A percentile compares a stretch with the other conserved stretches of the same genome.
Conservation (phyloP, 2,888 invertebrate genomes). For the Synanthedon tipuliformis region DNA sequence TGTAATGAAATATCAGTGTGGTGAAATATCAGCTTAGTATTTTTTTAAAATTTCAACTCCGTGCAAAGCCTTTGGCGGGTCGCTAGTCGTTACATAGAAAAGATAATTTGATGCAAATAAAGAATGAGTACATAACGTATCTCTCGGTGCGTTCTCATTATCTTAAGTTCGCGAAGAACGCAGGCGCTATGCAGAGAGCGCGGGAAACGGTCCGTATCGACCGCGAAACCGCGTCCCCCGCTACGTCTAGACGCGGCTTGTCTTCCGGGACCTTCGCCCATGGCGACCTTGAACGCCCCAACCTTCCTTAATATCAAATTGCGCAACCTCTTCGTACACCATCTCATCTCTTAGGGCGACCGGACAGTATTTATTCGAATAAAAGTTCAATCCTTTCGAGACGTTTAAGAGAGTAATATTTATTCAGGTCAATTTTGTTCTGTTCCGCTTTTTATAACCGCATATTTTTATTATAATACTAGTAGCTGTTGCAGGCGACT, state of each 20-base stretch:
- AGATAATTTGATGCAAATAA: too few species aligned
- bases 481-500: too few species aligned
- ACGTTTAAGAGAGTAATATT: too few species aligned
- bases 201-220: slow-evolving; percentile 69
- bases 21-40: too few species aligned
- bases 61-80: too few species aligned
- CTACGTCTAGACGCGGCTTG: slow-evolving; percentile 62
- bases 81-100: too few species aligned
- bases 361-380: slow-evolving; percentile 29
- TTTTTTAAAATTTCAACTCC: too few species aligned
- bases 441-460: too few species aligned
- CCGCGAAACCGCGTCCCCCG: slow-evolving; percentile 46
- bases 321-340: slow-evolving; percentile 36
- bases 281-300: slow-evolving; percentile 65
- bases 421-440: too few species aligned
- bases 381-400: background rate
- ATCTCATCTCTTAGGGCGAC: slow-evolving; percentile 30
- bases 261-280: slow-evolving; percentile 66
- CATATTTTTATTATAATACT: too few species aligned
- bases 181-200: slow-evolving; percentile 57
- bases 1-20: too few species aligned
- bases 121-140: too few species aligned
- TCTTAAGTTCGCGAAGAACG: slow-evolving; percentile 51
- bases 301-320: slow-evolving; percentile 63
- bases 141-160: background rate